These are phyloP conservation scores for Augiades crinisus DNA, from an alignment of 2,888 invertebrate species.

Conservation along the genomic window DNA sequence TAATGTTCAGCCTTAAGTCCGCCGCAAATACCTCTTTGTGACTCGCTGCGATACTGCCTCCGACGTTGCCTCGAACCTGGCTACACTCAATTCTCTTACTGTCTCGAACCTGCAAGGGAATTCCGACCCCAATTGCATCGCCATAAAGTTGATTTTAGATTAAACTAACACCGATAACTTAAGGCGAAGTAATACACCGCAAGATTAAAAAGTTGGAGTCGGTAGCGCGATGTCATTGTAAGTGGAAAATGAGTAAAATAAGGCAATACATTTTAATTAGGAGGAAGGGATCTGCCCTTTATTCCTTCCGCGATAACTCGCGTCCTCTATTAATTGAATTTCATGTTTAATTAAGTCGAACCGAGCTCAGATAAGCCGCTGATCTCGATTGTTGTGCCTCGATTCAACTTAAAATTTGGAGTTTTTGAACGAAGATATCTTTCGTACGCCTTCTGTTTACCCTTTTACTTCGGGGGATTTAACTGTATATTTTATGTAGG, in stretches of 20 bases:
- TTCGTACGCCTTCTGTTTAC: slow-evolving; percentile 25
- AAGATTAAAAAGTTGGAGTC: slow-evolving; percentile 80
- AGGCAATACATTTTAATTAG: slow-evolving; percentile 82
- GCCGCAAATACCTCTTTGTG: slow-evolving; percentile 80
- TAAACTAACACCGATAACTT: slow-evolving; percentile 38
- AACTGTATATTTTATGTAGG: not conserved
- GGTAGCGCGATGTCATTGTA: slow-evolving; percentile 78
- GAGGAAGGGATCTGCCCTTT: slow-evolving; percentile 75
- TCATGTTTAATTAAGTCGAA: slow-evolving; percentile 79
- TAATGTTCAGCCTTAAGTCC: slow-evolving; percentile 78
- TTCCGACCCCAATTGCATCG: slow-evolving; percentile 32
- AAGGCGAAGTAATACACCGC: slow-evolving; percentile 60
- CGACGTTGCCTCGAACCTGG: slow-evolving; percentile 57
- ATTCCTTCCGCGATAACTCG: slow-evolving; percentile 77
- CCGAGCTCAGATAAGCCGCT: slow-evolving; percentile 66
- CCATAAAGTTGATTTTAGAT: slow-evolving; percentile 35
- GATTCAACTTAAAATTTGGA: slow-evolving; percentile 55
- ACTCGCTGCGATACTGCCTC: slow-evolving; percentile 62
- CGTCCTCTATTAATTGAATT: slow-evolving; percentile 79
- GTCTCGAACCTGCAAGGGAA: slow-evolving; percentile 30
- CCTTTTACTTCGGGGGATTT: slow-evolving; percentile 2
- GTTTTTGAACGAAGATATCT: slow-evolving; percentile 46
- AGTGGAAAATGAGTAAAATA: slow-evolving; percentile 81
- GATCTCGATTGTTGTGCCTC: slow-evolving; percentile 57
- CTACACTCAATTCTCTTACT: slow-evolving; percentile 56